Evolutionary conservation across 2,797 vertebrate species (phyloP), one percentile per base, ranked within the genome.

Genomic region (Spinibarbus caldwelli): DNA sequence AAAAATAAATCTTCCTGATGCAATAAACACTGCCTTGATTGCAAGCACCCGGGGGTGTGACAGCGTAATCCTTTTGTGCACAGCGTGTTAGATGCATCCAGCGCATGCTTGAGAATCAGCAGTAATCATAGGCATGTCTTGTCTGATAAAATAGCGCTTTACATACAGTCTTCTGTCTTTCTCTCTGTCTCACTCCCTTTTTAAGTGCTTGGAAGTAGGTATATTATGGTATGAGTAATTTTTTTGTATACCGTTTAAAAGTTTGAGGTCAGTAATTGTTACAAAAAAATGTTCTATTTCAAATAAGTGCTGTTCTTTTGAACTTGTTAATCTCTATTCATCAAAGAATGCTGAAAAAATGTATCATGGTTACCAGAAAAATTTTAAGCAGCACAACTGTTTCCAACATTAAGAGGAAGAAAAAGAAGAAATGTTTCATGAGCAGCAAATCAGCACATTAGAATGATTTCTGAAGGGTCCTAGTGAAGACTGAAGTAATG

Each of bases 11-110:
- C 83, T 88, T 85, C 89, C 88, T 90, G 87, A 90, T 90, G 87
- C 86, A 91, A 90, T 91, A 89, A 91, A 90, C 87, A 75, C 82
- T 5, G 85, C 64, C 80, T 88, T 91, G 89, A 90, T 90, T 91
- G 89, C 90, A 89, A 89, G 85, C 85, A 83, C 84, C 85, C 80
- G 70, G 80, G 86, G 89, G 89, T 89, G 84, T 91, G 88, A 87
- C 87, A 82, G 82, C 70, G 83, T 90, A 91, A 90, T 92, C 88
- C 86, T 87, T 91, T 88, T 90, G 88, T 89, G 88, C 78, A 82
- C 84, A 49, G 71, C 76, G 67, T 77, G 79, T 89, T 84, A 79
- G 45, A 68, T 78, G 82, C 82, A 84, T 85, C 72, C 36, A 66
- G 76, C 23, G 54, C 82, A 82, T 85, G 86, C 83, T 67, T 83